Evolutionary conservation across 1,140 invertebrate genomes (phyloP), one percentile per base, ranked within the genome.

Genomic region (Ruditapes philippinarum): DNA sequence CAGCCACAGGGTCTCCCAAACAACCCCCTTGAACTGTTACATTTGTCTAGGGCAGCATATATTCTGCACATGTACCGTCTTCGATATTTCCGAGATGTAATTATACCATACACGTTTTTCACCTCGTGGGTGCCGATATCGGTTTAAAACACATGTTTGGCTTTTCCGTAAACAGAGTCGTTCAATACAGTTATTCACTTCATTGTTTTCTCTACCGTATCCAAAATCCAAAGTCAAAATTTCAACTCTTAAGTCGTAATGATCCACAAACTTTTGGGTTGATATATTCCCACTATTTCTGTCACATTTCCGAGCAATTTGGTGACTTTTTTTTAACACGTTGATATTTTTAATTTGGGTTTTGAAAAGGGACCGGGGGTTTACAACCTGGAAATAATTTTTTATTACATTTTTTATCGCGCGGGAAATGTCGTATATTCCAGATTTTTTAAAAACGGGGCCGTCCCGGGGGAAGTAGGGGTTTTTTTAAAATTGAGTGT

Each of bases 201-300:
- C 40, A 31, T 78, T 33, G 25, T 78, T 49, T 33, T 28, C 40
- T 17, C 74, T 45, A 25, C 74, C 74, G 2, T 3, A 11, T 49
- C 74, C 74, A 33, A 78, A 78, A 54, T 78, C 74, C n/a, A 49
- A 78, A 78, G 40, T 78, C 74, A 78, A 78, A 78, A n/a, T n/a
- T 28, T 31, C 28, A 49, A 51, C 74, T 28, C 51, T 11, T 78
- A 78, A n/a, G n/a, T n/a, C n/a, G n/a, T n/a, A 38, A 78, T 33
- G 1, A 40, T 51, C 31, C 11, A 51, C 45, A 38, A 42, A 19
- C 36, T 49, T 49, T 54, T 78, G 45, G 65, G 65, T 38, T 83
- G 4, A 49, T 83, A 70, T 3, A 83, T 5, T 31, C 40, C 81
- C 22, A 49, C 1, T 2, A 83, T 12, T n/a, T 68, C 45, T 49